phyloP scores from a whole-genome alignment of 2,113 vertebrate genomes.

The Urocynchramus pylzowi region DNA sequence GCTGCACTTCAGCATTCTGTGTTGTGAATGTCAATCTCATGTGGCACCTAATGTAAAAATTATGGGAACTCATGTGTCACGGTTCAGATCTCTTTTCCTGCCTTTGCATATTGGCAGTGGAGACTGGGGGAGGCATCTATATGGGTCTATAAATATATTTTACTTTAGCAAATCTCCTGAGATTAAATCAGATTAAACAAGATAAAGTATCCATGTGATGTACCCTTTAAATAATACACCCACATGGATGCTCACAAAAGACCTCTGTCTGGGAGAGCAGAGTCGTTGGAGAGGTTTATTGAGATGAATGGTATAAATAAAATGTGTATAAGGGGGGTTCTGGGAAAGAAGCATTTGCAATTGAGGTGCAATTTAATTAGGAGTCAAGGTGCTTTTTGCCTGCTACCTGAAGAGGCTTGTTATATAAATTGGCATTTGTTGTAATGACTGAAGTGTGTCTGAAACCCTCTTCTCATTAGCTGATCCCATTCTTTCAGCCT shows the following conservation, averaged over 20 bases:
- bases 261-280: constrained; percentile 8
- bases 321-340: constrained; percentile 10
- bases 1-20: neutral
- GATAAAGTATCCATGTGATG: constrained; percentile 60
- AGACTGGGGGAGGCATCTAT: neutral
- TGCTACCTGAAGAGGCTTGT: constrained; percentile 55
- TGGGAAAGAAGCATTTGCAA: constrained; percentile 32
- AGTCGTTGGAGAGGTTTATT: constrained; percentile 19
- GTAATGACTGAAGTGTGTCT: constrained; percentile 54
- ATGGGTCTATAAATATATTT: constrained; percentile 63
- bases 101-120: neutral
- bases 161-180: constrained; percentile 57
- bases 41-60: neutral
- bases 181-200: constrained; percentile 68
- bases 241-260: constrained; percentile 38
- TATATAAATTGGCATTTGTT: constrained; percentile 60
- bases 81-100: neutral
- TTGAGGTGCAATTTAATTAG: constrained; percentile 56
- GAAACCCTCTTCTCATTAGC: constrained; percentile 35
- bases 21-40: neutral
- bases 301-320: constrained; percentile 49
- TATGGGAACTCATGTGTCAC: neutral
- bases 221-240: constrained; percentile 62
- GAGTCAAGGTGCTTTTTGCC: constrained; percentile 54
- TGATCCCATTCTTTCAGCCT: constrained; percentile 32